Evolutionary conservation across 2,797 vertebrate genomes (phyloP), one percentile per base, ranked within the genome.

Genomic region (Scarus forsteni): DNA sequence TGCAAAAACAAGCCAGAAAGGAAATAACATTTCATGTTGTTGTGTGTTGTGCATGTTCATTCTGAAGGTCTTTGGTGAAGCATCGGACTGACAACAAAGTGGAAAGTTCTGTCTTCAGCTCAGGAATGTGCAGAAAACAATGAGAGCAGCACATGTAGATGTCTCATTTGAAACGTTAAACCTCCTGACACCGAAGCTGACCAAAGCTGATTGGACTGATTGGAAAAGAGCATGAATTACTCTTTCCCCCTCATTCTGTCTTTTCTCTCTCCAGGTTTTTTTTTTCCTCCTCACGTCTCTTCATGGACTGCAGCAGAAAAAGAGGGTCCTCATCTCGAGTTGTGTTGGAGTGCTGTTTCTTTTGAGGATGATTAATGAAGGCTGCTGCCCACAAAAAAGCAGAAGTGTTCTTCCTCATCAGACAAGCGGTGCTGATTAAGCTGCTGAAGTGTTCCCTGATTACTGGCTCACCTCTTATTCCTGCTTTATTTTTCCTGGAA

Each of bases 341-440:
- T 80, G 82, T 75, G 72, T 53, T 83, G 70, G 80, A 92, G 83
- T 86, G 86, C 65, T 84, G 72, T 90, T 85, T 91, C 81, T 87
- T 86, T 82, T 83, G 85, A 89, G 77, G 78, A 85, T 92, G 92
- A 93, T 93, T 93, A 93, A 94, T 92, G 91, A 91, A 90, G 84
- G 79, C 82, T 86, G 71, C 83, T 88, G 79, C 78, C 83, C 68
- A 78, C 85, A 85, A 85, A 90, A 27, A 88, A 84, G 7, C 79
- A 85, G 60, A 86, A 89, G 85, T 75, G 84, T 79, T 90, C 86
- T 80, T 92, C 76, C 86, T 92, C 92, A 93, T 93, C 91, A 93
- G 88, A 91, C 86, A 89, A 91, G 88, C 64, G n/a, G 83, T 66
- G 79, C 87, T 92, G 92, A 93, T 92, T 88, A 93, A 85, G 73